phyloP scores from a whole-genome alignment of 2,888 invertebrate genomes.

The Pandemis cinnamomeana region DNA sequence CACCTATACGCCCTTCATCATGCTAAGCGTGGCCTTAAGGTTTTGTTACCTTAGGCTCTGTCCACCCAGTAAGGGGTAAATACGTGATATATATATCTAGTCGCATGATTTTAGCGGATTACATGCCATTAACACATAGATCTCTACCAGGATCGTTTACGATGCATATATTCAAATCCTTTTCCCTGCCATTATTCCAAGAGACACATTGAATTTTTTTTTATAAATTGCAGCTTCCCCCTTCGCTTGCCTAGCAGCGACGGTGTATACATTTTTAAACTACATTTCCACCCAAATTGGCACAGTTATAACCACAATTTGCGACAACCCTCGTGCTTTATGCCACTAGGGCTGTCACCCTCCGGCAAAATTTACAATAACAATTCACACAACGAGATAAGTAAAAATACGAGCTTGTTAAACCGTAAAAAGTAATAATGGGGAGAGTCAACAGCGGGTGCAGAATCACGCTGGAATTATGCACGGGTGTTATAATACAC shows the following conservation, averaged over 20 bases:
- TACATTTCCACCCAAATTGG: slow-evolving; percentile 37
- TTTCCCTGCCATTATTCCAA: not conserved
- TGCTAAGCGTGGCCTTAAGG: no score
- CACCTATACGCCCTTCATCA: no score
- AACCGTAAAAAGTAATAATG: slow-evolving; percentile 84
- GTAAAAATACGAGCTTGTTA: slow-evolving; percentile 83
- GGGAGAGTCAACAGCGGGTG: slow-evolving; percentile 82
- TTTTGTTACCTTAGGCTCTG: no score
- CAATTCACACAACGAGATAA: slow-evolving; percentile 81
- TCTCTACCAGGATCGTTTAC: not conserved
- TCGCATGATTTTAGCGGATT: not conserved
- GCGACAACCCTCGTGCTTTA: slow-evolving; percentile 48
- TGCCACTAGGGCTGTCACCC: slow-evolving; percentile 62
- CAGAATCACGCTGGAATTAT: slow-evolving; percentile 67
- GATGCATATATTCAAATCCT: slow-evolving; percentile 1
- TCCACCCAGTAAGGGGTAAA: no score
- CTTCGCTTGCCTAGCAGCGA: not conserved
- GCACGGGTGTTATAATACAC: slow-evolving; percentile 61
- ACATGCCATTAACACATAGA: not conserved
- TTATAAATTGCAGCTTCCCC: not conserved
- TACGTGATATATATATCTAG: no score
- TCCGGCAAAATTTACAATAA: slow-evolving; percentile 71
- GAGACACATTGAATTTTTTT: not conserved
- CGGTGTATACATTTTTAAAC: slow-evolving; percentile 32
- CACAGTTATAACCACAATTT: slow-evolving; percentile 50